Base-by-base conservation (phyloP, 2,797 vertebrate species). In the Propithecus deckenii region DNA sequence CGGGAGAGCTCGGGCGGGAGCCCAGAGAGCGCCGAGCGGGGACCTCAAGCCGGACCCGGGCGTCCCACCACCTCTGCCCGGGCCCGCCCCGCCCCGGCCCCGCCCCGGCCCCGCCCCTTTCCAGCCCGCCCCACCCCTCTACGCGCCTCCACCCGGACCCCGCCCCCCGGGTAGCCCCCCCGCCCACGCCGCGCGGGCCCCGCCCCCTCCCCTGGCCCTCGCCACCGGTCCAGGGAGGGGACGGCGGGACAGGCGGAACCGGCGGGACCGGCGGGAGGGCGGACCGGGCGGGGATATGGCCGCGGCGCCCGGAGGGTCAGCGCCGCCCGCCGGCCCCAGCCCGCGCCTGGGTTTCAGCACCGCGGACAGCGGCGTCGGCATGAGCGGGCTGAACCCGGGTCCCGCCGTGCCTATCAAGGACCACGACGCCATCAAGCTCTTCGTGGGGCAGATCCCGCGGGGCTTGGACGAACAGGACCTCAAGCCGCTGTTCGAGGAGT, bases 351-450 rank as follows among this genome's bases (percentile, higher is more conserved):
- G 99, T 99, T 99, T 99, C 99, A 99, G 97, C 99, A 98, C 98
- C 97, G 89, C 98, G 97, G 97, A 96, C 96, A 97, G 97, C 97
- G 98, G 98, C 93, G 76, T 97, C 97, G 95, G 98, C 97, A 99
- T 99, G 99, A 99, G 99, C 99, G 99, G 99, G 98, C 99, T 99
- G 97, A 99, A 98, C 98, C 98, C 99, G 97, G 99, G 99, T 99
- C 99, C 99, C 98, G 94, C 96, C 1, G 99, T 99, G 98, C 99
- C 99, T 98, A 99, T 99, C 99, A 99, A 99, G 99, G 99, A 99
- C 99, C 99, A 99, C 99, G 99, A 99, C 99, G 99, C 99, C 99
- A 99, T 99, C 99, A 99, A 99, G 99, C 99, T 99, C 96, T 99
- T 99, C 99, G 99, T 99, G 98, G 99, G 99, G 97, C 99, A 99